Conservation (phyloP, 2,113 vertebrate species). For the Stomatorhinus ivindoensis region DNA sequence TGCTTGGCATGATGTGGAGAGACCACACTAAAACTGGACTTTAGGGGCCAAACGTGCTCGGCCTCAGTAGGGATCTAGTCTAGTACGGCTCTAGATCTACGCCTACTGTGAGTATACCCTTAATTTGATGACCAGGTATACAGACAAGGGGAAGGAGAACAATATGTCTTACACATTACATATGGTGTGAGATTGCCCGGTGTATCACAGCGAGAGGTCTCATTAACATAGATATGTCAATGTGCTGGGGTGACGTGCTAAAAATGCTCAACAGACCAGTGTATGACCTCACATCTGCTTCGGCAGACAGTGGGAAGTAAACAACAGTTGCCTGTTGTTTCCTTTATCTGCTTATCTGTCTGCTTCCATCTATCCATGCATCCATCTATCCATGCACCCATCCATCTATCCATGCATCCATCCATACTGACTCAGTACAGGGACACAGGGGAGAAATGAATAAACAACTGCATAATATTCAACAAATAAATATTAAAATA, state of each 20-base stretch:
- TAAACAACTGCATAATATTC: not conserved
- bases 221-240: not conserved
- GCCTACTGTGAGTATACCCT: not conserved
- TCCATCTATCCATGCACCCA: not conserved
- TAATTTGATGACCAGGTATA: not conserved
- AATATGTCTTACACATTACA: not conserved
- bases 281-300: not conserved
- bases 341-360: not conserved
- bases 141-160: not conserved
- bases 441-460: not conserved
- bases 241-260: not conserved
- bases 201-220: not conserved
- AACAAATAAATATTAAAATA: not conserved
- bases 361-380: not conserved
- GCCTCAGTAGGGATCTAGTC: not conserved
- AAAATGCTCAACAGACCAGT: not conserved
- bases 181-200: not conserved
- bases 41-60: not conserved
- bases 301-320: not conserved
- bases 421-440: not conserved
- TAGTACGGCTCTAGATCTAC: too few species aligned
- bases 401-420: not conserved
- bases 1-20: not conserved
- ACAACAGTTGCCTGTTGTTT: not conserved
- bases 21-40: not conserved